Conservation (phyloP, 2,888 invertebrate species). For the Brachycybe producta region DNA sequence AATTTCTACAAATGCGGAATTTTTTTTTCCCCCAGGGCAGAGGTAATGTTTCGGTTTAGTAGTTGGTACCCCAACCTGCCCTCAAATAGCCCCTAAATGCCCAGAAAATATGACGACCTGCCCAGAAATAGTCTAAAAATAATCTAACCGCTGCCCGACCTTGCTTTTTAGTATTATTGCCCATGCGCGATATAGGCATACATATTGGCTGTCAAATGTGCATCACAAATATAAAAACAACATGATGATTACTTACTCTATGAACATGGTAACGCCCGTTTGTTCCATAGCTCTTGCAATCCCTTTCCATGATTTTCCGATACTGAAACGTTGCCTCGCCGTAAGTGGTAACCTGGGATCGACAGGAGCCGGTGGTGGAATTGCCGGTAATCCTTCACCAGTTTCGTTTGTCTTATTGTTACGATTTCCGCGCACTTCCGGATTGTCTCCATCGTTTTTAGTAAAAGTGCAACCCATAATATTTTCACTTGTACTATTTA, state of each 20-base stretch:
- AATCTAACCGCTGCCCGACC: no score
- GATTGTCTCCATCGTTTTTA: constrained; percentile 3
- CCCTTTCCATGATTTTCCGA: constrained; percentile 82
- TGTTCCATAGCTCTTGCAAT: constrained; percentile 77
- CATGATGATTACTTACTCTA: constrained; percentile 86
- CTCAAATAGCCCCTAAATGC: no score
- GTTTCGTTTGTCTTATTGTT: neutral
- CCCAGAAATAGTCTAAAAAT: no score
- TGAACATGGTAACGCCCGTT: constrained; percentile 80
- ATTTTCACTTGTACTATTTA: neutral
- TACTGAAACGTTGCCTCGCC: constrained; percentile 72
- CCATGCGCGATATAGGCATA: no score
- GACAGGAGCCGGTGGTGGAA: constrained; percentile 23
- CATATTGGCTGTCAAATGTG: no score
- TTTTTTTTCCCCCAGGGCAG: no score
- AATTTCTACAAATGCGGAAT: no score
- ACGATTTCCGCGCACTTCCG: constrained; percentile 4
- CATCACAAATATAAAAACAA: no score
- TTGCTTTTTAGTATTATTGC: no score
- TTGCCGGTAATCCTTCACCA: constrained; percentile 15
- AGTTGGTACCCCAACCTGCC: no score
- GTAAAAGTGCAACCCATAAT: constrained; percentile 14
- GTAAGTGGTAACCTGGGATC: constrained; percentile 70
- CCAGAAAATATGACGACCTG: no score
- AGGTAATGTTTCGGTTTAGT: no score